These are phyloP conservation scores for Acropternis orthonyx DNA, from an alignment of 2,797 vertebrate species.

Conservation along the genomic window DNA sequence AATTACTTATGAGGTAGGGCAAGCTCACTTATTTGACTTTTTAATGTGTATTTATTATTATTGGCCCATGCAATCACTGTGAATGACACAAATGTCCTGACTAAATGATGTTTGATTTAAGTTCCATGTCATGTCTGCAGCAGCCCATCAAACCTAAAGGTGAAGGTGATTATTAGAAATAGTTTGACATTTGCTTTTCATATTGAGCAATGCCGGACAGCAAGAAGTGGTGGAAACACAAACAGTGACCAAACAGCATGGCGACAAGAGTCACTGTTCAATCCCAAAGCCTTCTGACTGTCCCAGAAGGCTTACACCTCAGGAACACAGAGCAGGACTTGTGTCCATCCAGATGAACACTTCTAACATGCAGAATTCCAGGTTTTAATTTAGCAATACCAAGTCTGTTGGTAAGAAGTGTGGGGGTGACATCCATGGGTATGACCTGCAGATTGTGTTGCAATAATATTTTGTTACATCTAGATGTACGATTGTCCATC, in stretches of 20 bases:
- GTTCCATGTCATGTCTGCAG: neutral
- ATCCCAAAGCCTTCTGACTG: neutral
- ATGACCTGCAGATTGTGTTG: neutral
- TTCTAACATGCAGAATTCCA: neutral
- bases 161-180: neutral
- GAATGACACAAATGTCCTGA: neutral
- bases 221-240: neutral
- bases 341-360: rapidly evolving
- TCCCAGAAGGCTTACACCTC: neutral
- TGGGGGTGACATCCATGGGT: neutral
- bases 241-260: neutral
- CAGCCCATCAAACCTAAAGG: neutral
- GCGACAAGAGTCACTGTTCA: neutral
- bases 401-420: neutral
- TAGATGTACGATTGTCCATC: neutral
- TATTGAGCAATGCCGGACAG: neutral
- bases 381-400: neutral
- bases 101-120: neutral
- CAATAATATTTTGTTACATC: neutral
- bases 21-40: neutral
- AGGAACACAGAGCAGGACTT: rapidly evolving
- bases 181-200: neutral
- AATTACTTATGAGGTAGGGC: neutral
- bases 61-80: neutral
- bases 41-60: neutral